Base-by-base conservation (phyloP, 2,797 vertebrate genomes). In the Betta splendens region DNA sequence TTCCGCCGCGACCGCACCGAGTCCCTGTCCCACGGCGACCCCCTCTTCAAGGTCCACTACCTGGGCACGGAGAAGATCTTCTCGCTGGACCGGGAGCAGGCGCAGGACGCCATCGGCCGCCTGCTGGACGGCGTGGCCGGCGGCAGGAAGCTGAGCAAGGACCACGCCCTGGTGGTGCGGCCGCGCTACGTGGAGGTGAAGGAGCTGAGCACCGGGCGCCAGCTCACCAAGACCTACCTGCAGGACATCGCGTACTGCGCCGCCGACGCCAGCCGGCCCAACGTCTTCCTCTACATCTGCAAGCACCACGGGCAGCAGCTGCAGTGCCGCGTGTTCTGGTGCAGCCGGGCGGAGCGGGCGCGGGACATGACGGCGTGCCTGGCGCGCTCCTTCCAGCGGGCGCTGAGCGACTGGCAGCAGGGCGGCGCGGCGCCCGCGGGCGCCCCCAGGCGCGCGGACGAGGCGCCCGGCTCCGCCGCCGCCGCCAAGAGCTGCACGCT, bases 281-380 rank as follows among this genome's bases (percentile, higher is more conserved):
- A 92, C 3, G 89, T 94, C 58, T 94, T 94, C 84, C 78, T 94
- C 25, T 93, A 93, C 85, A 93, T 94, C 87, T 94, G 93, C 76
- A 89, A 91, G 26, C 91, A 90, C 16, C 91, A 89, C 0, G 89
- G 91, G 0, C 90, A 93, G 83, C 92, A 94, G 89, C 90, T 94
- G 77, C 92, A 92, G 80, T 94, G 93, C 32, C 87, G 92, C 2
- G 92, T 93, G 45, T 94, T 94, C 82, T 93, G 92, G 91, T 94
- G 93, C 83, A 92, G 89, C 75, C 88, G 91, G 21, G 92, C 90
- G 0, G 92, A 94, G 82, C 75, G 91, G 37, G 92, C 91, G 0
- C 83, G 80, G 0, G 92, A 93, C 83, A 91, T 94, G 89, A 93
- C 92, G 0, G 80, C 89, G 0, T 94, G 93, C 9, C 77, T 94